These are phyloP conservation scores for Petrocephalus microphthalmus DNA, from an alignment of 2,113 vertebrate genomes.

Conservation along the genomic window DNA sequence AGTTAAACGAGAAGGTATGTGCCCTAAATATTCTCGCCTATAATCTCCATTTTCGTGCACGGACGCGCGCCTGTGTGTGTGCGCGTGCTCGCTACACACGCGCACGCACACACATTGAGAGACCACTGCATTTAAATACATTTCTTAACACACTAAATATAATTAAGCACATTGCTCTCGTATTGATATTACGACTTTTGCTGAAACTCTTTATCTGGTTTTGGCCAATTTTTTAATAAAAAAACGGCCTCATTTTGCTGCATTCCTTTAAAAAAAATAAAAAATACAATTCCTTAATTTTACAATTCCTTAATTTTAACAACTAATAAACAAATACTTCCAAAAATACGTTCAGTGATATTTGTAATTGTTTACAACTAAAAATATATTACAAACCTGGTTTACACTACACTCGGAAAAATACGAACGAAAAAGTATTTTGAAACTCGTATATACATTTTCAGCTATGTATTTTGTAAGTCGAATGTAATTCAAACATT, in stretches of 20 bases:
- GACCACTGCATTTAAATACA: not conserved
- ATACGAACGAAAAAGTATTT: not conserved
- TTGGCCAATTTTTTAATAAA: not conserved
- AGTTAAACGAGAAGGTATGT: not conserved
- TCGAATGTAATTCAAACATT: conserved; percentile 1
- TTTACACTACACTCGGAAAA: not conserved
- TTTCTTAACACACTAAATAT: not conserved
- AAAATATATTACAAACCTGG: not conserved
- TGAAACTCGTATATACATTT: not conserved
- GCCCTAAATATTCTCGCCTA: not conserved
- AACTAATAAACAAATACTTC: not conserved
- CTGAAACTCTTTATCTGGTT: not conserved
- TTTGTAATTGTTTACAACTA: not conserved
- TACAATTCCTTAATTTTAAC: not conserved
- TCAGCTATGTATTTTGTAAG: not conserved
- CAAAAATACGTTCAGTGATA: not conserved
- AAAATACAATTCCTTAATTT: no score
- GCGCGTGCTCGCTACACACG: not conserved
- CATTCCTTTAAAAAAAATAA: not conserved
- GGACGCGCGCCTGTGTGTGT: not conserved
- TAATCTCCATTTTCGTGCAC: not conserved
- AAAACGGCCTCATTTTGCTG: not conserved
- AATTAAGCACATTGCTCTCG: not conserved
- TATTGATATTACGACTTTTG: not conserved
- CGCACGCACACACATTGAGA: not conserved